These are phyloP conservation scores for Calliopsis andreniformis DNA, from an alignment of 1,140 invertebrate species.

Conservation along the genomic window DNA sequence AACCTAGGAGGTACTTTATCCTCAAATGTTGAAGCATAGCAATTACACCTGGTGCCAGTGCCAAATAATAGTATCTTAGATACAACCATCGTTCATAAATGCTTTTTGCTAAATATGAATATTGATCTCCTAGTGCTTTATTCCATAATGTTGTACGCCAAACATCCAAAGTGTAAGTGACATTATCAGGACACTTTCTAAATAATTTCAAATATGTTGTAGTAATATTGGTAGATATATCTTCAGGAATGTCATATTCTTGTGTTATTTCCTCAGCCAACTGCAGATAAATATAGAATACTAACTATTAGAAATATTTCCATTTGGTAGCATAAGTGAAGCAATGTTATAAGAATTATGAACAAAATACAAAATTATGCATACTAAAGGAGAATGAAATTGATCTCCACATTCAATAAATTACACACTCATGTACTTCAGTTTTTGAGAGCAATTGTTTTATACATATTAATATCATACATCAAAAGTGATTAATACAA, in stretches of 20 bases:
- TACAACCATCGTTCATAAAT: slow-evolving; percentile 89
- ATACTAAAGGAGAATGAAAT: slow-evolving; percentile 50
- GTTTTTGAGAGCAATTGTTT: slow-evolving; percentile 8
- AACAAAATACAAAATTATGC: slow-evolving; percentile 58
- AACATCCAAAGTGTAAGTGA: slow-evolving; percentile 85
- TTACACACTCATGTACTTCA: not conserved
- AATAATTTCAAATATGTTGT: slow-evolving; percentile 87
- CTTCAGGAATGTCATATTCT: slow-evolving; percentile 85
- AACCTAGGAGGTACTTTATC: slow-evolving; percentile 87
- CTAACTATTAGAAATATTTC: slow-evolving; percentile 18
- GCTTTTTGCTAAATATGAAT: slow-evolving; percentile 86
- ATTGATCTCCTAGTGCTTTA: slow-evolving; percentile 87
- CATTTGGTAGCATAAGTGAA: slow-evolving; percentile 1
- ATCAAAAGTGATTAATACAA: not conserved
- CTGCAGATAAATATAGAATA: slow-evolving; percentile 80
- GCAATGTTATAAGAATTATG: slow-evolving; percentile 52
- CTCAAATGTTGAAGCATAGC: slow-evolving; percentile 85
- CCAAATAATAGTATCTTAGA: slow-evolving; percentile 88
- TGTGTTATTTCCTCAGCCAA: slow-evolving; percentile 86
- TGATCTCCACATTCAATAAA: slow-evolving; percentile 61
- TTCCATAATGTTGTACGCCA: slow-evolving; percentile 90
- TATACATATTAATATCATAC: not conserved
- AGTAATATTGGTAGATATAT: slow-evolving; percentile 84
- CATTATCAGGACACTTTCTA: slow-evolving; percentile 89
- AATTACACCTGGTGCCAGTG: slow-evolving; percentile 84